Conservation (phyloP, 1,140 invertebrate genomes). For the Anthonomus grandis region DNA sequence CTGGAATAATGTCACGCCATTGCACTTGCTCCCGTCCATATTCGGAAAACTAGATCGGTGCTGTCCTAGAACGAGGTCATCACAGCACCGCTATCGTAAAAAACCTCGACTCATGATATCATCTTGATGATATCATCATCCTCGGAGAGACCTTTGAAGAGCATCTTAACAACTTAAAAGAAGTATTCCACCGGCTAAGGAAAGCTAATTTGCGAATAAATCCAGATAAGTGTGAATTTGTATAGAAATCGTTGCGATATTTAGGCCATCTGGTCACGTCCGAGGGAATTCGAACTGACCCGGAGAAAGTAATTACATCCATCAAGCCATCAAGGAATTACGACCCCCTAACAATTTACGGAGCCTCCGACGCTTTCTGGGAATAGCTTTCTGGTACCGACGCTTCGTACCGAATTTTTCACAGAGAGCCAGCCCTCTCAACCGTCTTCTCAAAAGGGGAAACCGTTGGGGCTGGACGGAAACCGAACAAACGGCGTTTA, state of each 20-base stretch:
- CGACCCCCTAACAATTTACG: constrained; percentile 29
- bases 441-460: constrained; percentile 31
- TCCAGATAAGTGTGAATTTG: constrained; percentile 31
- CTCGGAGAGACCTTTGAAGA: too few species aligned
- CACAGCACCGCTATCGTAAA: too few species aligned
- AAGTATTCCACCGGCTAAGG: constrained; percentile 20
- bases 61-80: too few species aligned
- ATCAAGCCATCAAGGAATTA: constrained; percentile 33
- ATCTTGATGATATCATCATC: too few species aligned
- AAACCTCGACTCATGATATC: too few species aligned
- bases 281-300: constrained; percentile 36
- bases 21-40: too few species aligned
- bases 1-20: too few species aligned
- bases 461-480: constrained; percentile 26
- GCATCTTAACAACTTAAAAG: too few species aligned
- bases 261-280: constrained; percentile 33
- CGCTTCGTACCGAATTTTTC: constrained; percentile 35
- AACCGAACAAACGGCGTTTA: constrained; percentile 20
- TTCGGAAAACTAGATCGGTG: too few species aligned
- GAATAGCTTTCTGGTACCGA: constrained; percentile 39
- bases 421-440: constrained; percentile 32
- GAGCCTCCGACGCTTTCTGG: constrained; percentile 36
- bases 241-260: constrained; percentile 37
- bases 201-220: constrained; percentile 27
- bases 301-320: constrained; percentile 33